Evolutionary conservation across 2,888 invertebrate genomes (phyloP).

Genomic region (Balanococcus diminutus): DNA sequence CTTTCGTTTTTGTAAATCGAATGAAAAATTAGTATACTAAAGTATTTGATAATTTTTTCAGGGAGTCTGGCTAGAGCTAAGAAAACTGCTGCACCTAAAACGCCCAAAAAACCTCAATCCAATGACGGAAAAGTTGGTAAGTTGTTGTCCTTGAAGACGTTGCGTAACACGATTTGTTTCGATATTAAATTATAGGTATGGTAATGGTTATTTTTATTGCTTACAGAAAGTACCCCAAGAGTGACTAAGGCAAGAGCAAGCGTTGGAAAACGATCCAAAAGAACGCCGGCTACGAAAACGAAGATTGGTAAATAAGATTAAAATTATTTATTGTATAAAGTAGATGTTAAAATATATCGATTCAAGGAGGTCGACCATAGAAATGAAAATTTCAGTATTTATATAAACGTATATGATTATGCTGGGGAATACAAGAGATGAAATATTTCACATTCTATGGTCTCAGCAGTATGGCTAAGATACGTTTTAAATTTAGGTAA

Average conservation of each 20-base stretch:
- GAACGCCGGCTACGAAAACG: background rate
- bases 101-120: background rate
- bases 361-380: conserved; percentile 26
- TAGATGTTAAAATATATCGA: background rate
- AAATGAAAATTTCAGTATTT: conserved; percentile 22
- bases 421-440: background rate
- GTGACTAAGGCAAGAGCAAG: background rate
- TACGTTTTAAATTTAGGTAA: conserved; percentile 4
- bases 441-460: conserved; percentile 9
- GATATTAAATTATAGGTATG: background rate
- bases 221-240: conserved; percentile 1
- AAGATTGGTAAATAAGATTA: conserved; percentile 31
- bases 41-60: background rate
- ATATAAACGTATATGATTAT: background rate
- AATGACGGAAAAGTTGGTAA: background rate
- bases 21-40: too few relatives aligned
- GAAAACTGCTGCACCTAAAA: background rate
- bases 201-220: background rate
- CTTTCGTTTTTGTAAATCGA: too few relatives aligned
- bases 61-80: conserved; percentile 16
- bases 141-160: background rate
- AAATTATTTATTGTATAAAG: conserved; percentile 7
- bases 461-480: conserved; percentile 13
- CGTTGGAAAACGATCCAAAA: background rate
- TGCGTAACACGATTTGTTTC: background rate